These are phyloP conservation scores for Apostichopus leukothele DNA, from an alignment of 53 echinoderm and acorn worm species.

Conservation along the genomic window DNA sequence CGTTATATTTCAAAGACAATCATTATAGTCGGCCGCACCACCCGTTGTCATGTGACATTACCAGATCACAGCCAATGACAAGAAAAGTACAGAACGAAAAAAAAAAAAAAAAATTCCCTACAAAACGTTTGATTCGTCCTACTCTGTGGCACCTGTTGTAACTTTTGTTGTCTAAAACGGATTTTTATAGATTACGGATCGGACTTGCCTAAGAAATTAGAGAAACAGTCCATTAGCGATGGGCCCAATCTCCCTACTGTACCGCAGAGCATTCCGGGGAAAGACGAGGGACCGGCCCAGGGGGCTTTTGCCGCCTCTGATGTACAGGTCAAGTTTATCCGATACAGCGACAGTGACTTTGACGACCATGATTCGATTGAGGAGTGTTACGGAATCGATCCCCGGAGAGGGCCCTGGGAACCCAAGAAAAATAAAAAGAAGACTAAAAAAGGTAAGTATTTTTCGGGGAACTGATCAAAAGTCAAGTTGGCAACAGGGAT, in stretches of 20 bases:
- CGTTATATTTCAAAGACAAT: too few relatives aligned
- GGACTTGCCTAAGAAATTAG: background rate
- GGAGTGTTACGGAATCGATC: constrained; percentile 44
- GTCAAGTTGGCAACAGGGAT: too few relatives aligned
- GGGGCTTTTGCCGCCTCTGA: background rate
- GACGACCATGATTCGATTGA: constrained; percentile 42
- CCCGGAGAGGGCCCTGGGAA: constrained; percentile 15
- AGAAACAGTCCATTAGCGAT: constrained; percentile 17
- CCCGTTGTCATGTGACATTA: too few relatives aligned
- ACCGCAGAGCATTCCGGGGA: background rate
- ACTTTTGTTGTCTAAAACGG: background rate
- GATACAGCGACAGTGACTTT: constrained; percentile 23
- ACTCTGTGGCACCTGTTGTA: background rate
- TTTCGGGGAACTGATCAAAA: background rate
- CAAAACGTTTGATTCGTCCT: background rate
- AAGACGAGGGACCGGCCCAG: background rate
- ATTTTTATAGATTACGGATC: background rate
- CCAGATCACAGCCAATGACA: too few relatives aligned
- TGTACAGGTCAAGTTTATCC: constrained; percentile 18
- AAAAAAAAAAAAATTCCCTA: too few relatives aligned
- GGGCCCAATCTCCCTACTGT: background rate
- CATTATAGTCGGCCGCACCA: too few relatives aligned
- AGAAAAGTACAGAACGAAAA: too few relatives aligned
- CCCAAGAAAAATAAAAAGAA: constrained; percentile 42
- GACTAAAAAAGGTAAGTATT: background rate